Base-by-base conservation (phyloP, 2,113 vertebrate species). In the Limanda limanda region DNA sequence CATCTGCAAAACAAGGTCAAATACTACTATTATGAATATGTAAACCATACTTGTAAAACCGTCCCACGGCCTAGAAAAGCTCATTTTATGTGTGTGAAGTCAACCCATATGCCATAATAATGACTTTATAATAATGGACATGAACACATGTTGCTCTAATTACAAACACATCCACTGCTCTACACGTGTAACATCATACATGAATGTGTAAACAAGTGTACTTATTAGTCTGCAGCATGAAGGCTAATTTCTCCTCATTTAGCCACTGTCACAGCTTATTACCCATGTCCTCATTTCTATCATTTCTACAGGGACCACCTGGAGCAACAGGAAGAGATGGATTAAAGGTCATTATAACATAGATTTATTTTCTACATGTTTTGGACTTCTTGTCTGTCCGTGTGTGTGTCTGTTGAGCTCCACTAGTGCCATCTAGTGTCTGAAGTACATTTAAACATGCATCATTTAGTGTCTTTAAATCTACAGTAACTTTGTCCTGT, bases 251-350 rank as follows among this genome's bases (percentile, higher is more conserved):
- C 9, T 61, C 59, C 59, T 59, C 56, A 17, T 12, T 13, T 14
- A 27, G 56, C 24, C 12, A 15, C 56, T 24, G 24, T 58, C 54
- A 56, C 18, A 54, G 5, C 20, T n/a, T n/a, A 10, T 2, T 59
- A 9, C 0, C 3, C 42, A 13, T 83, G 15, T 79, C 23, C 31
- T 31, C 31, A 31, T 31, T 31, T 5, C 56, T 25, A 4, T 76
- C 21, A 5, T 82, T 65, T 70, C 62, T 52, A 5, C 76, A 95
- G 95, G 95, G 95, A 67, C 87, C 90, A 14, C 81, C 92, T 1
- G 95, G 95, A 52, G 93, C 95, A 14, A 68, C 92, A 56, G 95
- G 95, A 78, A 92, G 67, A 83, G 89, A 94, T 40, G 95, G 95
- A 75, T 74, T 82, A n/a, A 95, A 95, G 95, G 94, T 95, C n/a